phyloP scores from a whole-genome alignment of 2,797 vertebrate species.

The Pipistrellus kuhlii region DNA sequence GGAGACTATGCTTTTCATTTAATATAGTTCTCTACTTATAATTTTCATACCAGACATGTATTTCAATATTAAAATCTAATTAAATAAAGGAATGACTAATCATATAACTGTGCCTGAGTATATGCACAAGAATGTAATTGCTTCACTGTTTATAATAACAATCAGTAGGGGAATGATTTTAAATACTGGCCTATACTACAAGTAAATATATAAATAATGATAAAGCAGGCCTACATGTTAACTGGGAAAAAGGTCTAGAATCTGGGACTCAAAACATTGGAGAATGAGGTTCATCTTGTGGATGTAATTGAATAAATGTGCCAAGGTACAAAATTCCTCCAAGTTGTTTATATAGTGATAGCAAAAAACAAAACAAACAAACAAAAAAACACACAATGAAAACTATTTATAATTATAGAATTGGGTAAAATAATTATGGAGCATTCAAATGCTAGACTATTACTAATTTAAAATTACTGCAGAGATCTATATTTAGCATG shows the following conservation, averaged over 20 bases:
- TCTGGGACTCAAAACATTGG: background rate
- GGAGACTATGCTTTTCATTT: background rate
- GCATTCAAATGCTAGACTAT: background rate
- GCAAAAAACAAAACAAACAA: background rate
- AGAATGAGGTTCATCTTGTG: background rate
- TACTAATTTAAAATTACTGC: slow-evolving; percentile 7
- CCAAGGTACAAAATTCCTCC: background rate
- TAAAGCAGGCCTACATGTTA: background rate
- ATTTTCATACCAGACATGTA: background rate
- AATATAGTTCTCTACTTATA: background rate
- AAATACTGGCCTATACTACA: background rate
- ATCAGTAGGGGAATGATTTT: slow-evolving; percentile 7
- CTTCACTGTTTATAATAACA: background rate
- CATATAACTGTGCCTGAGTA: background rate
- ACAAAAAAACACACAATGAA: background rate
- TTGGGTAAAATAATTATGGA: background rate
- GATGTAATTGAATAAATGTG: slow-evolving; percentile 36
- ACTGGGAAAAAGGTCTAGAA: background rate
- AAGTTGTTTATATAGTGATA: background rate
- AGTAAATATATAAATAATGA: background rate
- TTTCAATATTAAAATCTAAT: slow-evolving; percentile 60
- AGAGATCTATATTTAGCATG: slow-evolving; percentile 33
- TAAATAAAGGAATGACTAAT: slow-evolving; percentile 50
- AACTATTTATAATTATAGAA: slow-evolving; percentile 46
- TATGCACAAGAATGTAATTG: slow-evolving; percentile 28